phyloP scores from a whole-genome alignment of 2,888 invertebrate species.

The Morpho helenor region DNA sequence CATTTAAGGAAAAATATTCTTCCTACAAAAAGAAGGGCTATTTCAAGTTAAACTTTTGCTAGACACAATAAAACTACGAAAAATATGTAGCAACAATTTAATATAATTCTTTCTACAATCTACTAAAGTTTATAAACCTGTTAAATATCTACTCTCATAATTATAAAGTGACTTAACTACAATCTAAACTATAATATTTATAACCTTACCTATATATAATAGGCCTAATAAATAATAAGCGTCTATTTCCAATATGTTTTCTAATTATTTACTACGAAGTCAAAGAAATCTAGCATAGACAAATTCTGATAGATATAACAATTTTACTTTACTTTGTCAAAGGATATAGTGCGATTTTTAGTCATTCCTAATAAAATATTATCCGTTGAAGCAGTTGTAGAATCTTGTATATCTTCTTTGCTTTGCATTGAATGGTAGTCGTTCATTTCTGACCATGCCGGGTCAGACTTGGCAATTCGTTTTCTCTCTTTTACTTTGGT shows the following conservation, averaged over 20 bases:
- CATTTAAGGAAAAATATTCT: too few relatives aligned
- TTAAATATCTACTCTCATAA: slow-evolving; percentile 19
- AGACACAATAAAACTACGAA: slow-evolving; percentile 26
- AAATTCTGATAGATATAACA: neutral
- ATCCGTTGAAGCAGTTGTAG: slow-evolving; percentile 69
- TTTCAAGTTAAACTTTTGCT: too few relatives aligned
- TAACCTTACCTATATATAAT: slow-evolving; percentile 9
- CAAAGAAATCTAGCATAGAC: neutral
- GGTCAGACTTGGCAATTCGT: slow-evolving; percentile 69
- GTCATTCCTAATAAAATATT: slow-evolving; percentile 71
- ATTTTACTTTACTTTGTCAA: slow-evolving; percentile 46
- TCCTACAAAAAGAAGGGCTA: too few relatives aligned
- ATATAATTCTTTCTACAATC: slow-evolving; percentile 22
- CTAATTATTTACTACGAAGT: neutral
- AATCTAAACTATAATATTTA: slow-evolving; percentile 11
- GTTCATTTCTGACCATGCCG: slow-evolving; percentile 70
- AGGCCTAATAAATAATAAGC: slow-evolving; percentile 6
- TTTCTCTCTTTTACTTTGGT: slow-evolving; percentile 72
- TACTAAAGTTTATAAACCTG: slow-evolving; percentile 18
- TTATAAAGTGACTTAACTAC: slow-evolving; percentile 11
- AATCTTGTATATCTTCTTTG: slow-evolving; percentile 68
- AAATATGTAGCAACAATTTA: slow-evolving; percentile 42
- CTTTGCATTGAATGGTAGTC: slow-evolving; percentile 71
- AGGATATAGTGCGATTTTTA: slow-evolving; percentile 56
- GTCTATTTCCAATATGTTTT: slow-evolving; percentile 6